These are phyloP conservation scores for Melinaea marsaeus DNA, from an alignment of 2,888 invertebrate genomes.

Conservation along the genomic window DNA sequence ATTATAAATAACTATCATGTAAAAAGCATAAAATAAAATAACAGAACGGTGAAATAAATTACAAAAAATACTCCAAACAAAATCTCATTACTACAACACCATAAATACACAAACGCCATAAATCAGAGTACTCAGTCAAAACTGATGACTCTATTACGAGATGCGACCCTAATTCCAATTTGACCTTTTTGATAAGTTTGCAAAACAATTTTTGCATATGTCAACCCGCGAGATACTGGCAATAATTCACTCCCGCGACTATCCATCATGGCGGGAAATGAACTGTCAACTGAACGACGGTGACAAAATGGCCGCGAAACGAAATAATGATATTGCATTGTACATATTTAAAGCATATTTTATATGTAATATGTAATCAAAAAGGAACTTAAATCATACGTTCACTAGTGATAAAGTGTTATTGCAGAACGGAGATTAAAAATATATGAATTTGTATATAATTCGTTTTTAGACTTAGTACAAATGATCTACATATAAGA, in stretches of 20 bases:
- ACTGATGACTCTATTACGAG: constrained; percentile 57
- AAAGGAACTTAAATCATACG: too few relatives aligned
- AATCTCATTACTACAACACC: constrained; percentile 10
- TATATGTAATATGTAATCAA: background rate
- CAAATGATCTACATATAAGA: too few relatives aligned
- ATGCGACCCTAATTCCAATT: constrained; percentile 45
- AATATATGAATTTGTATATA: too few relatives aligned
- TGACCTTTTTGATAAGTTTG: constrained; percentile 69
- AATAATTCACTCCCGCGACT: constrained; percentile 62
- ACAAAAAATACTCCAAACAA: constrained; percentile 1
- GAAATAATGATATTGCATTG: constrained; percentile 49
- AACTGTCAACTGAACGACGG: constrained; percentile 62
- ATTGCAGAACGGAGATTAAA: too few relatives aligned
- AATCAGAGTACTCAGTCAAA: constrained; percentile 37
- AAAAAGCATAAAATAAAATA: too few relatives aligned
- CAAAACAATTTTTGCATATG: constrained; percentile 77
- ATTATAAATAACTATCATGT: too few relatives aligned
- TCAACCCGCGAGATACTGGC: constrained; percentile 60
- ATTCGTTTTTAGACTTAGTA: too few relatives aligned
- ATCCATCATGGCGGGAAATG: constrained; percentile 75
- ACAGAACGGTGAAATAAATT: background rate
- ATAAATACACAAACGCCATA: constrained; percentile 17
- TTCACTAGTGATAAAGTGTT: too few relatives aligned
- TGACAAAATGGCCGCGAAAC: constrained; percentile 61
- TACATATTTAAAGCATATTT: constrained; percentile 28